Percentiles rank a stretch among this genome's conserved stretches.
These are phyloP conservation scores for Cosmorhoe ocellata DNA, from an alignment of 2,888 invertebrate species.

Conservation along the genomic window DNA sequence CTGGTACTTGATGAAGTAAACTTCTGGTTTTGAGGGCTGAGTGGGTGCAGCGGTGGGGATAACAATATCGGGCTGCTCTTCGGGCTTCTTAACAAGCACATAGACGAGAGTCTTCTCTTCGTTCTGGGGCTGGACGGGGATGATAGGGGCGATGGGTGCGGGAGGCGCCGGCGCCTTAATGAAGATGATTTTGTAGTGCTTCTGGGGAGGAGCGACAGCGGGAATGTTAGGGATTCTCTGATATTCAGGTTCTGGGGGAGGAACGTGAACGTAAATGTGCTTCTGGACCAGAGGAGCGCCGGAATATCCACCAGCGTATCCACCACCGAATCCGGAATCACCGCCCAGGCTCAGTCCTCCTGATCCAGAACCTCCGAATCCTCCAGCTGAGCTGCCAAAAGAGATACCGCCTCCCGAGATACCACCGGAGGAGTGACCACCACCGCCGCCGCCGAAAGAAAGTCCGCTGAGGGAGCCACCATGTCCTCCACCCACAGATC, in stretches of 20 bases:
- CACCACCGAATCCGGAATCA: conserved; percentile 66
- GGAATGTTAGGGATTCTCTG: conserved; percentile 85
- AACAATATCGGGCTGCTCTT: conserved; percentile 90
- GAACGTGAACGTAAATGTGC: conserved; percentile 95
- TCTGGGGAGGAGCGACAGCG: conserved; percentile 88
- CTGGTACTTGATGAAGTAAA: conserved; percentile 94
- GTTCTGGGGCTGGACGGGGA: conserved; percentile 90
- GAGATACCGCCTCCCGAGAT: conserved; percentile 52
- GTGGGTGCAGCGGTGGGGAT: conserved; percentile 90
- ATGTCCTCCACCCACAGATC: conserved; percentile 52
- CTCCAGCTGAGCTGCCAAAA: conserved; percentile 53
- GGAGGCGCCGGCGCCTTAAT: conserved; percentile 94
- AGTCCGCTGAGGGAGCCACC: conserved; percentile 41
- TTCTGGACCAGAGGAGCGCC: conserved; percentile 88
- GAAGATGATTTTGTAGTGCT: conserved; percentile 96
- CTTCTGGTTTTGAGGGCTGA: conserved; percentile 93
- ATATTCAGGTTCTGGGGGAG: conserved; percentile 92
- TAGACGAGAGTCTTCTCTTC: conserved; percentile 95
- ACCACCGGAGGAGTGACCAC: conserved; percentile 46
- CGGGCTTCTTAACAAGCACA: conserved; percentile 94
- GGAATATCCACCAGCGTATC: conserved; percentile 71
- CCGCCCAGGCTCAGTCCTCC: conserved; percentile 57
- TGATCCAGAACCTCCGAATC: conserved; percentile 42
- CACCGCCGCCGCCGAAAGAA: conserved; percentile 54
- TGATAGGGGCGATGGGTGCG: conserved; percentile 90